A percentile compares a stretch with the other conserved stretches of the same genome.
Conservation (phyloP, 2,888 invertebrate genomes). For the Balanococcus diminutus region DNA sequence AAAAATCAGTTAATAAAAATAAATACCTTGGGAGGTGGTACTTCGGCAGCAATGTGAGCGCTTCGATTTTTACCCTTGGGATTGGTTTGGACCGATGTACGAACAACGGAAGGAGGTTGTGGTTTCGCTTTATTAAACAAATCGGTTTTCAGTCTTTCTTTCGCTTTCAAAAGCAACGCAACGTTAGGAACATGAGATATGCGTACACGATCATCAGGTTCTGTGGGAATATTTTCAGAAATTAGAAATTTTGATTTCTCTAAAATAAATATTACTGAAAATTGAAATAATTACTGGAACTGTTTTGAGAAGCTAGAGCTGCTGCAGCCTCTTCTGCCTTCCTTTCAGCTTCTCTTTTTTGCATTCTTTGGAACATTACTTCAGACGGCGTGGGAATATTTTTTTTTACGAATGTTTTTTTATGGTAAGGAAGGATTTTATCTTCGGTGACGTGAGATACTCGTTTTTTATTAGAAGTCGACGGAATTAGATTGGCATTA, state of each 20-base stretch:
- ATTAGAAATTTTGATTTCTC: no score
- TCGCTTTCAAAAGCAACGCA: slow-evolving; percentile 39
- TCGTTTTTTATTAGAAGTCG: slow-evolving; percentile 22
- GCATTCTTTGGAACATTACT: slow-evolving; percentile 46
- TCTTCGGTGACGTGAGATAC: slow-evolving; percentile 43
- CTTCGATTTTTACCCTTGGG: slow-evolving; percentile 38
- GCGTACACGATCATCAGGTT: slow-evolving; percentile 32
- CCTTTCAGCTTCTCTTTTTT: slow-evolving; percentile 33
- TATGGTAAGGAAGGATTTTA: slow-evolving; percentile 15
- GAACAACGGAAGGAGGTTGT: not conserved
- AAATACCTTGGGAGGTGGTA: slow-evolving; percentile 44
- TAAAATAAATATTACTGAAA: not conserved
- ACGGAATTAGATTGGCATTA: not conserved
- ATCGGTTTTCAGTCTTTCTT: slow-evolving; percentile 45
- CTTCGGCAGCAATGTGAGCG: slow-evolving; percentile 44
- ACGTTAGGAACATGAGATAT: slow-evolving; percentile 51
- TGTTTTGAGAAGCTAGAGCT: not conserved
- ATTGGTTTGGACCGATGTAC: slow-evolving; percentile 9
- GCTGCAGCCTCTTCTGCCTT: not conserved
- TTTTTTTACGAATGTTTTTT: not conserved
- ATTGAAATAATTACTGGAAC: not conserved
- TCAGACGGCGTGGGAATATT: slow-evolving; percentile 40
- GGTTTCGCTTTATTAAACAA: not conserved
- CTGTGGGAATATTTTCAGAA: not conserved
- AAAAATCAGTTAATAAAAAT: not conserved